Conservation (phyloP, 1,140 invertebrate species). For the Drosophila chauvacae region DNA sequence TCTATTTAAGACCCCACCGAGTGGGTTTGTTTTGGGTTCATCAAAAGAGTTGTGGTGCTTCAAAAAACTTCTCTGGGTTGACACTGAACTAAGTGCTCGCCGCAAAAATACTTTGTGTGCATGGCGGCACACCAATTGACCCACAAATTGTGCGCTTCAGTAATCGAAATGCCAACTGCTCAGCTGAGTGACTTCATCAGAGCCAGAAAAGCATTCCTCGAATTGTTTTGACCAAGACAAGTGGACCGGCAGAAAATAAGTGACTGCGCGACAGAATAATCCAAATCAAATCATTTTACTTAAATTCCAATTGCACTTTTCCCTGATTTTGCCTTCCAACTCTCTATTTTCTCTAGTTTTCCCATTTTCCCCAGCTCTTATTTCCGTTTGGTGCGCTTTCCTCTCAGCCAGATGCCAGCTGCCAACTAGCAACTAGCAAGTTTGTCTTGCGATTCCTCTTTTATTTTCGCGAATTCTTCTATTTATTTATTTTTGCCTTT, state of each 20-base stretch:
- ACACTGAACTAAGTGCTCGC: constrained; percentile 1
- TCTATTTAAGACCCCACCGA: not conserved
- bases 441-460: constrained; percentile 48
- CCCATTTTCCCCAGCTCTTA: constrained; percentile 13
- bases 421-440: constrained; percentile 43
- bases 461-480: constrained; percentile 33
- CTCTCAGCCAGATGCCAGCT: constrained; percentile 54
- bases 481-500: constrained; percentile 42
- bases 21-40: not conserved
- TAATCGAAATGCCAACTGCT: constrained; percentile 17
- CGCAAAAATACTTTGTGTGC: not conserved
- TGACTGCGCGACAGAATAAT: constrained; percentile 57
- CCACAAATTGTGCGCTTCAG: constrained; percentile 24
- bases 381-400: constrained; percentile 33
- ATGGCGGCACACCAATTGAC: constrained; percentile 27
- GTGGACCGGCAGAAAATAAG: constrained; percentile 41
- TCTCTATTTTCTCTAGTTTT: constrained; percentile 23
- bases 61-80: not conserved
- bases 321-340: constrained; percentile 12
- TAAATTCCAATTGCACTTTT: constrained; percentile 69
- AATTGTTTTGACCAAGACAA: constrained; percentile 52
- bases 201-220: constrained; percentile 55
- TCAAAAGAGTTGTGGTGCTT: no score
- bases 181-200: constrained; percentile 31
- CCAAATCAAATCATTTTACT: constrained; percentile 74